Conservation (phyloP, 2,888 invertebrate species). For the Limnephilus rhombicus region DNA sequence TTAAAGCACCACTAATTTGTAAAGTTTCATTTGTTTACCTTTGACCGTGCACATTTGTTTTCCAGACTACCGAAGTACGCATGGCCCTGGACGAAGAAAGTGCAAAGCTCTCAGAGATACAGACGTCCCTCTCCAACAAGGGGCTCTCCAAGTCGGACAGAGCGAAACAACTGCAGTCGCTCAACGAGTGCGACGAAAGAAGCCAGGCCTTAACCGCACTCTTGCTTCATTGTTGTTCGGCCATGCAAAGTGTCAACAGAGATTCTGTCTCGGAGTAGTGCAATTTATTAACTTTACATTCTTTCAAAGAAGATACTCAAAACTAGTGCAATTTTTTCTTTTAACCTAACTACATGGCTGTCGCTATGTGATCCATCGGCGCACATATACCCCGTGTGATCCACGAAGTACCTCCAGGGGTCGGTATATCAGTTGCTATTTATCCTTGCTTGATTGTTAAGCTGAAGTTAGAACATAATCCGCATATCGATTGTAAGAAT, state of each 20-base stretch:
- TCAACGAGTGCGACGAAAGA: conserved; percentile 87
- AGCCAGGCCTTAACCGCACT: conserved; percentile 94
- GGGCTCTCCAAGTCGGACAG: conserved; percentile 53
- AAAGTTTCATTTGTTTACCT: no score
- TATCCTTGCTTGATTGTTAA: no score
- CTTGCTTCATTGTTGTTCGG: conserved; percentile 96
- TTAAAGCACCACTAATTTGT: no score
- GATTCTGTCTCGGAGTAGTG: conserved; percentile 54
- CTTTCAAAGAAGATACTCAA: background rate
- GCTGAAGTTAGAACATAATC: no score
- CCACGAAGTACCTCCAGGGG: no score
- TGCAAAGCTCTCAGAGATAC: conserved; percentile 73
- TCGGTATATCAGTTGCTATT: no score
- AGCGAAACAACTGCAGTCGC: conserved; percentile 65
- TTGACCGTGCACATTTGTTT: background rate
- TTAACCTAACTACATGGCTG: background rate
- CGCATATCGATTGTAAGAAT: no score
- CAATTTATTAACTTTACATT: background rate
- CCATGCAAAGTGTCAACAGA: conserved; percentile 84
- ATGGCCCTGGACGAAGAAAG: conserved; percentile 73
- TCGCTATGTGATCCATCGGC: no score
- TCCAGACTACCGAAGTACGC: conserved; percentile 62
- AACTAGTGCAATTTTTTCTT: background rate
- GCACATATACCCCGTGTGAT: no score
- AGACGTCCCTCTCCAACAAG: conserved; percentile 51